A percentile compares a stretch with the other conserved stretches of the same genome.
Conservation (phyloP, 2,888 invertebrate genomes). For the Endomychus coccineus region DNA sequence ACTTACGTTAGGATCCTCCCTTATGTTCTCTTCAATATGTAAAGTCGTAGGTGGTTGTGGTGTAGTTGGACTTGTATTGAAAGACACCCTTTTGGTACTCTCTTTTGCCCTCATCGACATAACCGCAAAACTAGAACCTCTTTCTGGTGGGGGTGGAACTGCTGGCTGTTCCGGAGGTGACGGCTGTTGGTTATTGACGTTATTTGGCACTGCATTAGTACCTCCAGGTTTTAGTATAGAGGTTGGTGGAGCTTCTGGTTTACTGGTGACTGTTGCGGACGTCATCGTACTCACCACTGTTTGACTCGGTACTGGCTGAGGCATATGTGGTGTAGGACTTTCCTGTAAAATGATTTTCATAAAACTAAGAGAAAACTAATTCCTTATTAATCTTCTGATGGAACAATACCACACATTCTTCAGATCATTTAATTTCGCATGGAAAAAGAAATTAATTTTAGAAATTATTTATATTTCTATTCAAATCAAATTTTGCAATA, state of each 20-base stretch:
- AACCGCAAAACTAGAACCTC: slow-evolving; percentile 80
- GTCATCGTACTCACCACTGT: slow-evolving; percentile 36
- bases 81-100: slow-evolving; percentile 42
- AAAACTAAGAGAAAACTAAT: too few relatives aligned
- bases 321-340: slow-evolving; percentile 36
- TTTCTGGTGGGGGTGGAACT: slow-evolving; percentile 75
- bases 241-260: slow-evolving; percentile 36
- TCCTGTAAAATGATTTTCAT: slow-evolving; percentile 28
- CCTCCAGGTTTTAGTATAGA: slow-evolving; percentile 42
- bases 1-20: slow-evolving; percentile 80
- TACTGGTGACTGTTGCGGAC: slow-evolving; percentile 35
- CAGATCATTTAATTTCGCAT: too few relatives aligned
- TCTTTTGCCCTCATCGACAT: slow-evolving; percentile 57
- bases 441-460: too few relatives aligned
- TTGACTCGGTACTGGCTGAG: slow-evolving; percentile 39
- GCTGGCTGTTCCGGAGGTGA: slow-evolving; percentile 31
- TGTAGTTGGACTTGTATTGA: slow-evolving; percentile 39
- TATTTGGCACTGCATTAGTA: slow-evolving; percentile 11
- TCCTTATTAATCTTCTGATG: too few relatives aligned
- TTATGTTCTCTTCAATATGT: slow-evolving; percentile 44
- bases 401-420: too few relatives aligned
- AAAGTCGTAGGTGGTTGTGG: slow-evolving; percentile 43
- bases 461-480: too few relatives aligned
- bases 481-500: too few relatives aligned
- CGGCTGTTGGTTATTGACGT: slow-evolving; percentile 21